Conservation (phyloP, 2,797 vertebrate species). For the Antennarius maculatus region DNA sequence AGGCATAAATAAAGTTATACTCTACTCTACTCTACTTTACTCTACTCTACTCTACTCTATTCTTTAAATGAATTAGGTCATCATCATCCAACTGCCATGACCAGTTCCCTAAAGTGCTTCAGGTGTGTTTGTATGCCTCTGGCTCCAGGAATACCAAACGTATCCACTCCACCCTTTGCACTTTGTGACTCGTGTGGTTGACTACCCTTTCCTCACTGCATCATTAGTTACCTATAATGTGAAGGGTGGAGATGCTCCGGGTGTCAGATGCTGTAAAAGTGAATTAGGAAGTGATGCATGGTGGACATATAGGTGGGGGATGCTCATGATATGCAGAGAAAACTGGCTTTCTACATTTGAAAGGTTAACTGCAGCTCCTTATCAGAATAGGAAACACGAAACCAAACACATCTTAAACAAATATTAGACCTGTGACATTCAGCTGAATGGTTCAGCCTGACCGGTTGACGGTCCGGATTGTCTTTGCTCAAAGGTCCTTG, state of each 20-base stretch:
- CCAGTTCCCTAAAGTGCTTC: conserved; percentile 40
- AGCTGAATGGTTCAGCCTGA: background rate
- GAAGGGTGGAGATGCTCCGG: conserved; percentile 32
- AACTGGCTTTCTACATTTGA: background rate
- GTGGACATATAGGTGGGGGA: background rate
- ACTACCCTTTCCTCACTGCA: conserved; percentile 46
- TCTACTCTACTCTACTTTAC: too few relatives aligned
- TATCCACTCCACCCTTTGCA: conserved; percentile 52
- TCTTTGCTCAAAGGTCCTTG: conserved; percentile 13
- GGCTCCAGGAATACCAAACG: conserved; percentile 54
- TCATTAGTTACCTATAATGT: conserved; percentile 38
- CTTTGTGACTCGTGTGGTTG: conserved; percentile 44
- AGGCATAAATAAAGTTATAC: too few relatives aligned
- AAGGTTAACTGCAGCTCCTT: background rate
- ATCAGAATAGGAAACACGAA: conserved; percentile 1
- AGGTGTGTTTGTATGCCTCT: conserved; percentile 40
- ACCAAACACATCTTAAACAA: conserved; percentile 3
- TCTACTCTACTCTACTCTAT: too few relatives aligned
- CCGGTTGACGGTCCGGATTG: background rate
- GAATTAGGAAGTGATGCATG: background rate
- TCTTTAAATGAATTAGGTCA: too few relatives aligned
- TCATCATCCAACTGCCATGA: conserved; percentile 1
- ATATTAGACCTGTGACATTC: background rate
- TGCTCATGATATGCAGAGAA: background rate
- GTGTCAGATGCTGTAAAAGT: conserved; percentile 23